A percentile compares a stretch with the other conserved stretches of the same genome.
phyloP scores from a whole-genome alignment of 1,140 invertebrate species.

The Physella acuta region DNA sequence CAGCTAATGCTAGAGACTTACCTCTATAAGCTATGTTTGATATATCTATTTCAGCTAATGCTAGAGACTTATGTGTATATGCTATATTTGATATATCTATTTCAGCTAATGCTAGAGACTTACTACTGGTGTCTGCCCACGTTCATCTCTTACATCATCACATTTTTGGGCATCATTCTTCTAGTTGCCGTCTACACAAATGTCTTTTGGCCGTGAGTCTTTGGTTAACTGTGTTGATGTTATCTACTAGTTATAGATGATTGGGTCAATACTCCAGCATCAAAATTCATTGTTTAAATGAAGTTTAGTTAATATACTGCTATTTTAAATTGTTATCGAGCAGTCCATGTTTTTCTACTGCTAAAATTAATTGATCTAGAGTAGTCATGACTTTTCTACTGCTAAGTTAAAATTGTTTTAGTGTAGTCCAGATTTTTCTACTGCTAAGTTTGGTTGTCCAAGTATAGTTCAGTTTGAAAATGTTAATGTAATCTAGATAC shows the following conservation, averaged over 20 bases:
- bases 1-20: too few relatives aligned
- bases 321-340: not conserved
- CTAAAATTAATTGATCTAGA: not conserved
- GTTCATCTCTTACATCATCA: conserved; percentile 15
- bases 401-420: too few relatives aligned
- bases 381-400: not conserved
- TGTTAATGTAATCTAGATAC: too few relatives aligned
- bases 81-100: not conserved
- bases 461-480: too few relatives aligned
- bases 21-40: too few relatives aligned
- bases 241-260: not conserved
- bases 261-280: not conserved
- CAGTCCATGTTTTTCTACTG: not conserved
- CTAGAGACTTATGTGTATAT: conserved; percentile 29
- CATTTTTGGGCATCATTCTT: conserved; percentile 13
- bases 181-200: conserved; percentile 13
- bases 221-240: not conserved
- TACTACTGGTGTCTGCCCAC: conserved; percentile 26
- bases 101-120: conserved; percentile 26
- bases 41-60: conserved; percentile 21
- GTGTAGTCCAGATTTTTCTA: too few relatives aligned
- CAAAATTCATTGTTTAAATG: not conserved
- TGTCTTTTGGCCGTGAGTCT: conserved; percentile 28
- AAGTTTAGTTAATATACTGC: not conserved
- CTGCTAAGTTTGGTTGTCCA: too few relatives aligned